A percentile compares a stretch with the other conserved stretches of the same genome.
phyloP scores from a whole-genome alignment of 2,888 invertebrate species.

The Drosophila niveifrons region DNA sequence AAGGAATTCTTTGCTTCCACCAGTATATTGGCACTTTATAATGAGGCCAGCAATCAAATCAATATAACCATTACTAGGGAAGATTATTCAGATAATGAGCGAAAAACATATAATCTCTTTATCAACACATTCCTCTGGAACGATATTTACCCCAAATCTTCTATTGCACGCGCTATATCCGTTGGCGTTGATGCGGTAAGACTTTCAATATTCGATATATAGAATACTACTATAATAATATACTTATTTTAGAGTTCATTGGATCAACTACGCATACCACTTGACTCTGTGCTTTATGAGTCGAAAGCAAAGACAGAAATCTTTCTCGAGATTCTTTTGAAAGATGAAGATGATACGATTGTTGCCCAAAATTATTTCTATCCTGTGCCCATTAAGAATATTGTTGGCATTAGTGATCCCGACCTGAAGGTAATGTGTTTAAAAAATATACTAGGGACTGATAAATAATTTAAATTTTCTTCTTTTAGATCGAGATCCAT shows the following conservation, averaged over 20 bases:
- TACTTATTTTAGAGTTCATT: slow-evolving; percentile 70
- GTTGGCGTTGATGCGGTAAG: slow-evolving; percentile 65
- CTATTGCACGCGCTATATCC: slow-evolving; percentile 58
- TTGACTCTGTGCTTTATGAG: slow-evolving; percentile 55
- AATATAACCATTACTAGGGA: slow-evolving; percentile 89
- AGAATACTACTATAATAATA: not conserved
- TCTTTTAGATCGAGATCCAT: slow-evolving; percentile 50
- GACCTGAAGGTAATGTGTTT: slow-evolving; percentile 86
- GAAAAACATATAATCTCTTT: slow-evolving; percentile 86
- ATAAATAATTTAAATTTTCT: not conserved
- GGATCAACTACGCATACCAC: slow-evolving; percentile 61
- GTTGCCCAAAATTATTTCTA: slow-evolving; percentile 89
- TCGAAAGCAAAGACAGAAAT: slow-evolving; percentile 56
- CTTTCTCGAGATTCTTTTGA: slow-evolving; percentile 84
- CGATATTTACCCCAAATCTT: slow-evolving; percentile 84
- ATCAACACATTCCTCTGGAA: slow-evolving; percentile 88
- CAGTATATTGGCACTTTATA: slow-evolving; percentile 88
- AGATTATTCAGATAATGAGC: slow-evolving; percentile 84
- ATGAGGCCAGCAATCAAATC: slow-evolving; percentile 85
- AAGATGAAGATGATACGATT: slow-evolving; percentile 62
- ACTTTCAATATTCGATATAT: not conserved
- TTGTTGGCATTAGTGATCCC: slow-evolving; percentile 86
- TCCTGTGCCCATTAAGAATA: slow-evolving; percentile 87
- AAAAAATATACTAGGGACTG: not conserved
- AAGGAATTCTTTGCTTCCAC: slow-evolving; percentile 93